Base-by-base conservation (phyloP, 2,888 invertebrate species). In the Quadriops clusia region DNA sequence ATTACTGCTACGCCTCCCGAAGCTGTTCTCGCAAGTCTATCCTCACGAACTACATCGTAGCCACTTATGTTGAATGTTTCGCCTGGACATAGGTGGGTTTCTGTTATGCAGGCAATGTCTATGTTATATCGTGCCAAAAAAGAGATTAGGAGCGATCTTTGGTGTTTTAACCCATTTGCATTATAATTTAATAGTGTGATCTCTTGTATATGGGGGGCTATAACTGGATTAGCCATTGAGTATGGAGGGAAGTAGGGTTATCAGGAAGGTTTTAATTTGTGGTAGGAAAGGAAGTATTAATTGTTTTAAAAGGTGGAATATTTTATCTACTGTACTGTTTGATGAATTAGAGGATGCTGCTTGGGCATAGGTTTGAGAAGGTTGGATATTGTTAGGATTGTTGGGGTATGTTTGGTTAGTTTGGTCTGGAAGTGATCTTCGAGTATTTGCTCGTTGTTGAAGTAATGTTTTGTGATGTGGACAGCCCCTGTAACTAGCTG, bases 1-100 rank as follows among this genome's bases (percentile, higher is more conserved):
- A 32, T 2, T 6, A 36, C 36, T 8, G 32, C 37, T 23, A 26
- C 32, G 9, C 37, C 37, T 9, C 34, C 31, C 7, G 37, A 36
- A 7, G 37, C 31, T 9, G 21, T 20, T 18, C 15, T 11, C n/a
- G 27, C 10, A 12, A 27, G 16, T 24, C 31, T 23, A 11, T 17
- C 24, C 1, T 12, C 12, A 17, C 31, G 30, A 16, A 31, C 24
- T 9, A 31, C 24, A 8, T 15, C 20, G 21, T 23, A 37, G 1
- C 35, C 32, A n/a, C 22, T 11, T 21, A 36, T 27, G 13, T 17
- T 35, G 16, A 32, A 32, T 12, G 10, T 36, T 28, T 37, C 37
- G 3, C n/a, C 16, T 2, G 21, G 15, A 16, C 23, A 27, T 8
- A 37, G 28, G 9, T 37, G 28, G 9, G 37, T 30, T 33, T 37